Conservation (phyloP, 2,113 vertebrate genomes). For the Proterorhinus semilunaris region DNA sequence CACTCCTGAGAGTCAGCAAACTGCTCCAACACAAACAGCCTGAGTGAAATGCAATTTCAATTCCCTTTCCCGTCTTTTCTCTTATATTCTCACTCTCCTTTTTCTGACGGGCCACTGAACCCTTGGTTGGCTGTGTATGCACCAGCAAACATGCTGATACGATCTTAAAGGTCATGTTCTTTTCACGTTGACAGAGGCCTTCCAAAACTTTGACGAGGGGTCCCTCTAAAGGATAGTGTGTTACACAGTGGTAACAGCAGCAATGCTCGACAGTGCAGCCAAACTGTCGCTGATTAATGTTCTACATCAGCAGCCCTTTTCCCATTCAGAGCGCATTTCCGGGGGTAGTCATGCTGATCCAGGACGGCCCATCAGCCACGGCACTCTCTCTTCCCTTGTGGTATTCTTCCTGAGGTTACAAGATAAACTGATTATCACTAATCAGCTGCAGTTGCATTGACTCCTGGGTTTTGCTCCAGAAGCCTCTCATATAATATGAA, state of each 20-base stretch:
- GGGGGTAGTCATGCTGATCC: constrained; percentile 56
- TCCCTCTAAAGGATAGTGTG: constrained; percentile 85
- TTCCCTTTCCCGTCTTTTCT: constrained; percentile 48
- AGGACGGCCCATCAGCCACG: constrained; percentile 37
- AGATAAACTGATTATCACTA: constrained; percentile 58
- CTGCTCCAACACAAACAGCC: constrained; percentile 60
- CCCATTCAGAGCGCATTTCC: constrained; percentile 59
- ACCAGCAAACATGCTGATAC: constrained; percentile 99
- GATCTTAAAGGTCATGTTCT: constrained; percentile 99
- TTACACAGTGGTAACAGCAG: constrained; percentile 47
- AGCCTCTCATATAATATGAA: constrained; percentile 88
- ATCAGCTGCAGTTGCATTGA: constrained; percentile 42
- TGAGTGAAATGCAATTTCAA: constrained; percentile 78
- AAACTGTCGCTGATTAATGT: constrained; percentile 86
- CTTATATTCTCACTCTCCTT: constrained; percentile 23
- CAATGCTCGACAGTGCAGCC: constrained; percentile 33
- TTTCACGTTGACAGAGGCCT: constrained; percentile 99
- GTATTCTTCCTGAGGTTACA: constrained; percentile 48
- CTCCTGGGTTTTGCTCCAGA: constrained; percentile 41
- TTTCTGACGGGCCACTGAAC: constrained; percentile 86
- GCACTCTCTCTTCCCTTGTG: constrained; percentile 10
- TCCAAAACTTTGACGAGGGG: constrained; percentile 96
- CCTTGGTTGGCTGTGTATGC: constrained; percentile 90
- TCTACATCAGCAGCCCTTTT: constrained; percentile 58
- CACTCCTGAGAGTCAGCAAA: constrained; percentile 55